These are phyloP conservation scores for Antheraea pernyi DNA, from an alignment of 1,140 invertebrate species.

Conservation along the genomic window DNA sequence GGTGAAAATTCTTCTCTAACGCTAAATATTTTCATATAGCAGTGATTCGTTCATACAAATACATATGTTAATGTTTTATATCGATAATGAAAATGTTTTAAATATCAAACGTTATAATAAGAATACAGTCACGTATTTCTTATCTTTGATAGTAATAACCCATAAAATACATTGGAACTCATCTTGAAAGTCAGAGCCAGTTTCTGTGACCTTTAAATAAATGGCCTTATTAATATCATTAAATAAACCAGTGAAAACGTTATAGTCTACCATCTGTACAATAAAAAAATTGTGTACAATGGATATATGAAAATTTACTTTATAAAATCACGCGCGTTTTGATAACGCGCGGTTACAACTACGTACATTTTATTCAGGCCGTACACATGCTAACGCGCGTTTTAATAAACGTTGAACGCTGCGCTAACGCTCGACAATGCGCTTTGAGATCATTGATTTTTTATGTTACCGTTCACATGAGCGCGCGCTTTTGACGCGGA, in stretches of 20 bases:
- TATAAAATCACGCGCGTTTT: too few relatives aligned
- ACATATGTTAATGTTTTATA: neutral
- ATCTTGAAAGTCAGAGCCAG: constrained; percentile 53
- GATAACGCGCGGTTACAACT: too few relatives aligned
- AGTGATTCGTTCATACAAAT: neutral
- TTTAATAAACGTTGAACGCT: too few relatives aligned
- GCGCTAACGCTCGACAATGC: too few relatives aligned
- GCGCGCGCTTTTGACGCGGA: too few relatives aligned
- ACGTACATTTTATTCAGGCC: too few relatives aligned
- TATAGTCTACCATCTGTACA: constrained; percentile 31
- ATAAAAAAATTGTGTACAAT: constrained; percentile 9
- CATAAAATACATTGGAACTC: constrained; percentile 41
- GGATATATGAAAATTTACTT: too few relatives aligned
- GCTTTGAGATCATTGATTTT: too few relatives aligned
- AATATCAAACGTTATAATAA: constrained; percentile 10
- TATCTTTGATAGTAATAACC: constrained; percentile 36
- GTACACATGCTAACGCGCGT: too few relatives aligned
- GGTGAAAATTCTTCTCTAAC: too few relatives aligned
- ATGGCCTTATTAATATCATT: constrained; percentile 59
- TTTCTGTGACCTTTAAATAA: constrained; percentile 66
- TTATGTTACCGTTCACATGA: too few relatives aligned
- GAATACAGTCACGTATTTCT: constrained; percentile 23
- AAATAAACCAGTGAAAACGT: constrained; percentile 40
- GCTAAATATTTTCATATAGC: neutral
- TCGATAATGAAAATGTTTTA: neutral